Evolutionary conservation across 1,140 invertebrate species (phyloP).

Genomic region (Pomacea maculata): DNA sequence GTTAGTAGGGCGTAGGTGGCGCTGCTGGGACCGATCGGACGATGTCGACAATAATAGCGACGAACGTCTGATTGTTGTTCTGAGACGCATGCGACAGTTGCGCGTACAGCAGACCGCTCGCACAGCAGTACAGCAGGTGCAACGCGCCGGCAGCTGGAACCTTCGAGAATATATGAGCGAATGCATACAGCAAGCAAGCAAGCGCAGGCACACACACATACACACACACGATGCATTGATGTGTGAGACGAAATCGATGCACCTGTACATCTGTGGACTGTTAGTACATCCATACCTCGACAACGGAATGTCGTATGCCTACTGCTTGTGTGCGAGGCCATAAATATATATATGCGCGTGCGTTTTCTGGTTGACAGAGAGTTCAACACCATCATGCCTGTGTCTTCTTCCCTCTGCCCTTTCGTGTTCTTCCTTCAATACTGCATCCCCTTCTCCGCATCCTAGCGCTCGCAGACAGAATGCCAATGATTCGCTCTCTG

Average conservation of each 20-base stretch:
- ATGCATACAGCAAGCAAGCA: neutral
- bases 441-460: neutral
- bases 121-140: too few species aligned
- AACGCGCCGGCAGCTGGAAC: too few species aligned
- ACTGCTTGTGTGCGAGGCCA: neutral
- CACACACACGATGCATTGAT: neutral
- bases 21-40: too few species aligned
- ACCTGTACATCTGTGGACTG: neutral
- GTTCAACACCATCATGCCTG: neutral
- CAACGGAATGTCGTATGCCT: neutral
- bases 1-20: too few species aligned
- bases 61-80: too few species aligned
- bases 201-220: neutral
- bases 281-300: neutral
- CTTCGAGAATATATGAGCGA: neutral
- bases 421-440: neutral
- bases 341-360: neutral
- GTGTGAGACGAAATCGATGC: neutral
- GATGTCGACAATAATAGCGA: too few species aligned
- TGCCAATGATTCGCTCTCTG: neutral
- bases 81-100: too few species aligned
- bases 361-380: neutral
- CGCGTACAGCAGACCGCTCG: too few species aligned
- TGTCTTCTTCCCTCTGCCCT: neutral
- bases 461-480: neutral